phyloP scores from a whole-genome alignment of 2,797 vertebrate species.

The Pantherophis vulpinus region DNA sequence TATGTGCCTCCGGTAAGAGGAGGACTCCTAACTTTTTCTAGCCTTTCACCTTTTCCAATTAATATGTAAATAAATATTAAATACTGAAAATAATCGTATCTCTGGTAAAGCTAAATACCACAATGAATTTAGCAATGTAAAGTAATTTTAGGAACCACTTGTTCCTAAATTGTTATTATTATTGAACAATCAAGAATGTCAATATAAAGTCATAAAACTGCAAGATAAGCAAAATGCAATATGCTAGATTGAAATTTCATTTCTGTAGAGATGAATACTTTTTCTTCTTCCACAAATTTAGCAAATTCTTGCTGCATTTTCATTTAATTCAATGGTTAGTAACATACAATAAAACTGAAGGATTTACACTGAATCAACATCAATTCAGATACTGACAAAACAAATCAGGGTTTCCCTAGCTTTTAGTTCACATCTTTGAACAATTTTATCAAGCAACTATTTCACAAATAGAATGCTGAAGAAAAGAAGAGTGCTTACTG shows the following conservation, averaged over 20 bases:
- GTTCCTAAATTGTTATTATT: background rate
- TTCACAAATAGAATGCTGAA: background rate
- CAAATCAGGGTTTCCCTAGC: background rate
- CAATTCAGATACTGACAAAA: background rate
- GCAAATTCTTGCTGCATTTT: background rate
- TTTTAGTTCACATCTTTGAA: background rate
- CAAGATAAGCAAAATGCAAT: background rate
- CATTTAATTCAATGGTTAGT: background rate
- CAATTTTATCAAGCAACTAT: background rate
- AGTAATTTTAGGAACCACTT: background rate
- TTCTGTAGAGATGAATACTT: background rate
- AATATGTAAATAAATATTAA: background rate
- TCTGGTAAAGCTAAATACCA: background rate
- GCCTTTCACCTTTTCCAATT: background rate
- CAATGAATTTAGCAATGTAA: background rate
- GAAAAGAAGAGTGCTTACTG: background rate
- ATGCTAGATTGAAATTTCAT: background rate
- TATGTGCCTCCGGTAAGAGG: background rate
- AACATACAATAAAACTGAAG: background rate
- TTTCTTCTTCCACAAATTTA: background rate
- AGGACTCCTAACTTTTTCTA: background rate
- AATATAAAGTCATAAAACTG: background rate
- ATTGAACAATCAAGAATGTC: background rate
- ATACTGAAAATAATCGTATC: background rate
- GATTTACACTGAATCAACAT: background rate